A percentile compares a stretch with the other conserved stretches of the same genome.
These are phyloP conservation scores for Drosophila navojoa DNA, from an alignment of 1,140 invertebrate species.

Conservation along the genomic window DNA sequence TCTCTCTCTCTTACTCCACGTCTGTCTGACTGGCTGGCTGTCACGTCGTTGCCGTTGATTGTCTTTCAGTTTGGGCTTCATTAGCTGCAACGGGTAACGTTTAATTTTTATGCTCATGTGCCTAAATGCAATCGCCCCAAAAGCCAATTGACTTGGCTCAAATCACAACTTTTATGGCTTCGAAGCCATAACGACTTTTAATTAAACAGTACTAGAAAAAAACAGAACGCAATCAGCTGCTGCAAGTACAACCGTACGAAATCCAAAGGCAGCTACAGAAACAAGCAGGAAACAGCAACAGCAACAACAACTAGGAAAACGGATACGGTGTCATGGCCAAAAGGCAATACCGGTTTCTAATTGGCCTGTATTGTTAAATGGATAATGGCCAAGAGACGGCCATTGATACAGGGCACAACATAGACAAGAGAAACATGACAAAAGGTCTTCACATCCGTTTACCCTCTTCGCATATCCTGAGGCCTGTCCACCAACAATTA, in stretches of 20 bases:
- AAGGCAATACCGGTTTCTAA: conserved; percentile 62
- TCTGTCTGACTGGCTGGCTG: conserved; percentile 18
- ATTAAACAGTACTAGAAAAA: conserved; percentile 57
- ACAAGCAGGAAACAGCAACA: conserved; percentile 6
- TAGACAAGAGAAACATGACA: conserved; percentile 31
- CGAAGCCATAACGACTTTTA: conserved; percentile 71
- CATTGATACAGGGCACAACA: conserved; percentile 37
- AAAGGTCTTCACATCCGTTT: conserved; percentile 19
- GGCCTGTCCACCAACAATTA: conserved; percentile 21
- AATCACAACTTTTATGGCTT: conserved; percentile 69
- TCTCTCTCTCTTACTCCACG: too few relatives aligned
- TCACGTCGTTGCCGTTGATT: conserved; percentile 63
- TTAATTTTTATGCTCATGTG: conserved; percentile 75
- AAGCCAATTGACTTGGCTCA: conserved; percentile 43
- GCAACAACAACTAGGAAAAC: conserved; percentile 14
- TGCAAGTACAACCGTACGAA: not conserved
- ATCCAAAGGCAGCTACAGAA: conserved; percentile 4
- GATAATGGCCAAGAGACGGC: conserved; percentile 36
- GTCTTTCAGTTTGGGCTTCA: conserved; percentile 46
- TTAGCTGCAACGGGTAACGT: conserved; percentile 73
- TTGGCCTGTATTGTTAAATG: conserved; percentile 78
- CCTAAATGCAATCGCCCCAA: conserved; percentile 67
- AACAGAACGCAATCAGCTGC: not conserved
- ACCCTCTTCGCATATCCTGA: not conserved
- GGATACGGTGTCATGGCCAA: conserved; percentile 15